phyloP scores from a whole-genome alignment of 2,797 vertebrate species.

The Mycteria americana region DNA sequence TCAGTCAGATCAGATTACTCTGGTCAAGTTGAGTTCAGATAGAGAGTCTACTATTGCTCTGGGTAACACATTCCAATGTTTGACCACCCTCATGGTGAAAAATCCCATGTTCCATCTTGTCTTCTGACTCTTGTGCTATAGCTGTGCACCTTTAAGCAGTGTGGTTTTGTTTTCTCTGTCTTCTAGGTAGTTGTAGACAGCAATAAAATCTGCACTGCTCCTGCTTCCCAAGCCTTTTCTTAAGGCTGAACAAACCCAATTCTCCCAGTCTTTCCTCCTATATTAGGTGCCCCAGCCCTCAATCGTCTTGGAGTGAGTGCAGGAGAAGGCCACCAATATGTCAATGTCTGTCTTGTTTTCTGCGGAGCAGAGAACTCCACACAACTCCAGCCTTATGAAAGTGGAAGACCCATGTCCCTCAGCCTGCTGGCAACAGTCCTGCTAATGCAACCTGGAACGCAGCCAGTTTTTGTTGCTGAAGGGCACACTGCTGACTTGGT shows the following conservation, averaged over 20 bases:
- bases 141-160: background rate
- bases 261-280: background rate
- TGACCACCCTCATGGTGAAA: background rate
- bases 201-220: background rate
- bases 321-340: too few relatives aligned
- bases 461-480: background rate
- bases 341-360: background rate
- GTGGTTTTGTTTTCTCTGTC: background rate
- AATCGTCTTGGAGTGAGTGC: background rate
- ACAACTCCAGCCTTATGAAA: background rate
- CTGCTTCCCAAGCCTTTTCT: background rate
- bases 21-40: accelerated
- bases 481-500: background rate
- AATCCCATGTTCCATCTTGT: background rate
- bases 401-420: background rate
- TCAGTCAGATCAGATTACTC: background rate
- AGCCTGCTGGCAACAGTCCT: background rate
- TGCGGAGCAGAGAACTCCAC: background rate
- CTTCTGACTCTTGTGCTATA: background rate
- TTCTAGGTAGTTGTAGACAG: background rate
- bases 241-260: background rate
- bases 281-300: background rate
- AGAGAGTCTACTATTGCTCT: background rate
- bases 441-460: background rate
- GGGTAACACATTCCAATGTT: background rate